phyloP scores from a whole-genome alignment of 1,140 invertebrate species.

The Trachelipus rathkii region DNA sequence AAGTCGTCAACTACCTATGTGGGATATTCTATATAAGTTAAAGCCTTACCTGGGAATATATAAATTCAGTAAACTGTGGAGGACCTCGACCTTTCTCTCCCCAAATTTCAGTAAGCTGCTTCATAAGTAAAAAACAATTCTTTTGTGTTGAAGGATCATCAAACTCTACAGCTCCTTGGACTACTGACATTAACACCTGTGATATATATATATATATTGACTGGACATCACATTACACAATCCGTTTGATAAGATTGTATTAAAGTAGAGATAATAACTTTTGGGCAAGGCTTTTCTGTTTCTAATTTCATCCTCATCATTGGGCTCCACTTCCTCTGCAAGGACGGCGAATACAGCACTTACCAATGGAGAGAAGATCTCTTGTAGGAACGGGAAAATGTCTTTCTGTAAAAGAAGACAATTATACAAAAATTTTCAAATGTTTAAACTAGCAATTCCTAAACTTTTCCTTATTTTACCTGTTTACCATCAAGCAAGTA shows the following conservation, averaged over 20 bases:
- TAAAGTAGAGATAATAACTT: slow-evolving; percentile 58
- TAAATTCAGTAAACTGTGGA: slow-evolving; percentile 38
- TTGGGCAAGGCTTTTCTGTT: slow-evolving; percentile 56
- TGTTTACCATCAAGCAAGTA: too few species aligned
- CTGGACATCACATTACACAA: slow-evolving; percentile 54
- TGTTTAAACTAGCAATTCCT: too few species aligned
- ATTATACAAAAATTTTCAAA: too few species aligned
- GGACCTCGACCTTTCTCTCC: slow-evolving; percentile 49
- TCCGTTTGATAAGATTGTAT: slow-evolving; percentile 55
- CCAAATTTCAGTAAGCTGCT: slow-evolving; percentile 56
- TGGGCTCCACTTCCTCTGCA: slow-evolving; percentile 52
- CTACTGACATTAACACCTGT: slow-evolving; percentile 55
- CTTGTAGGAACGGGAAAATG: slow-evolving; percentile 56
- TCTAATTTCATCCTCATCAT: slow-evolving; percentile 54
- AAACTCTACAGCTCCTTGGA: slow-evolving; percentile 57
- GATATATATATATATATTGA: too few species aligned
- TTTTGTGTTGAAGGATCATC: slow-evolving; percentile 59
- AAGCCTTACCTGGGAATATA: slow-evolving; percentile 44
- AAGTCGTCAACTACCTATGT: too few species aligned
- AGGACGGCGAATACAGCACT: slow-evolving; percentile 54
- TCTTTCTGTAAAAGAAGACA: too few species aligned
- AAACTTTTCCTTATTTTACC: too few species aligned
- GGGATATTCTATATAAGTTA: too few species aligned
- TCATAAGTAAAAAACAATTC: slow-evolving; percentile 57
- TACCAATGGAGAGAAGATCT: slow-evolving; percentile 58